Percentiles rank a stretch among this genome's conserved stretches.
phyloP scores from a whole-genome alignment of 2,797 vertebrate genomes.

The Chloroceryle inda region DNA sequence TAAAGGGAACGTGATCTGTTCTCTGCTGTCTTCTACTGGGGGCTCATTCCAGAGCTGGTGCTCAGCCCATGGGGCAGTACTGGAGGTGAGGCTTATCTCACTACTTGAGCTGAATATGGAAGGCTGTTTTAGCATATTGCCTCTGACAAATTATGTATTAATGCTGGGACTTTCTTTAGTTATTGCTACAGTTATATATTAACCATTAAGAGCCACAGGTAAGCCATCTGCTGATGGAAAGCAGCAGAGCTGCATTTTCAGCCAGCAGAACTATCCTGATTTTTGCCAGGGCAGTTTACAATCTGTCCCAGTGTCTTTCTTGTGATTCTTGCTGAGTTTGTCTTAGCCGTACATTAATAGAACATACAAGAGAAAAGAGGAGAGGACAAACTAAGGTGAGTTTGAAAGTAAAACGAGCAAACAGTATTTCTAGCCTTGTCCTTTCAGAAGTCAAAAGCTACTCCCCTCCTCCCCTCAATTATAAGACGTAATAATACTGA shows the following conservation, averaged over 20 bases:
- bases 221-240: conserved; percentile 26
- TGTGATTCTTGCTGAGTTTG: conserved; percentile 63
- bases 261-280: background rate
- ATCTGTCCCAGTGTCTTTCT: conserved; percentile 4
- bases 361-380: conserved; percentile 29
- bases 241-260: conserved; percentile 3
- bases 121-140: conserved; percentile 36
- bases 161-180: background rate
- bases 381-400: conserved; percentile 68
- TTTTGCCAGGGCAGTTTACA: background rate
- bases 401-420: conserved; percentile 62
- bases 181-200: conserved; percentile 57
- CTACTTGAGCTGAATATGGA: conserved; percentile 44
- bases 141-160: conserved; percentile 53
- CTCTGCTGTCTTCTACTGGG: background rate
- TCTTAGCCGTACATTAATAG: conserved; percentile 50
- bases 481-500: background rate
- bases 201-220: conserved; percentile 62
- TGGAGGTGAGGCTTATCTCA: conserved; percentile 26
- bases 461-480: conserved; percentile 34
- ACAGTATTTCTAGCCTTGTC: conserved; percentile 57
- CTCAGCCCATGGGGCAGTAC: conserved; percentile 4
- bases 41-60: conserved; percentile 48
- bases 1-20: background rate
- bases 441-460: conserved; percentile 58